These are phyloP conservation scores for Synanceia verrucosa DNA, from an alignment of 2,797 vertebrate genomes.

Conservation along the genomic window DNA sequence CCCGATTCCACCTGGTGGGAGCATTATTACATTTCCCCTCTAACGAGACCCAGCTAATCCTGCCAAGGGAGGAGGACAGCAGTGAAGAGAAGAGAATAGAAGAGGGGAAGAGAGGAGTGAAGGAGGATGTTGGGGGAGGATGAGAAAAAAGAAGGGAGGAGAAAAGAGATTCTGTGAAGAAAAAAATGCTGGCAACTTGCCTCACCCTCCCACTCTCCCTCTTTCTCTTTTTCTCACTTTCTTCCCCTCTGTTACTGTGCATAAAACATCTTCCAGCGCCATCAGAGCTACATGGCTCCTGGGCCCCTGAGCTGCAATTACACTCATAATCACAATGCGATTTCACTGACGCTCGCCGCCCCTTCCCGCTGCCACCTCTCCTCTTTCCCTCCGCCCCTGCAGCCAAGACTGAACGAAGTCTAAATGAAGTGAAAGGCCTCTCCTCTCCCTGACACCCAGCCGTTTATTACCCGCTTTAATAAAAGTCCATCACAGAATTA, in stretches of 20 bases:
- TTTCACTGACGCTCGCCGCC: constrained; percentile 86
- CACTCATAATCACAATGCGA: constrained; percentile 92
- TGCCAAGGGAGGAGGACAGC: constrained; percentile 90
- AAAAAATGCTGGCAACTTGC: constrained; percentile 61
- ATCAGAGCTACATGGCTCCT: constrained; percentile 89
- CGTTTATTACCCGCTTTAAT: constrained; percentile 89
- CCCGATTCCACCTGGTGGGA: constrained; percentile 98
- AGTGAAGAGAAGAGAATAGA: constrained; percentile 54
- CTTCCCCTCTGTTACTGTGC: constrained; percentile 67
- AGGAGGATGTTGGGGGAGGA: constrained; percentile 32
- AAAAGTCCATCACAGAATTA: constrained; percentile 80
- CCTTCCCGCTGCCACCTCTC: constrained; percentile 77
- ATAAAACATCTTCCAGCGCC: constrained; percentile 90
- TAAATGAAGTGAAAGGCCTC: constrained; percentile 93
- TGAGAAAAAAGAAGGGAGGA: constrained; percentile 31
- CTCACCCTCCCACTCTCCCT: constrained; percentile 61
- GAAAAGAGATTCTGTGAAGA: constrained; percentile 37
- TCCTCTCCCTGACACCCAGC: constrained; percentile 81
- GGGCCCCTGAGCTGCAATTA: constrained; percentile 94
- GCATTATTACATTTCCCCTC: constrained; percentile 96
- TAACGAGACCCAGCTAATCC: constrained; percentile 97
- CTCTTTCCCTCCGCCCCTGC: constrained; percentile 70
- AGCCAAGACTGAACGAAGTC: constrained; percentile 86
- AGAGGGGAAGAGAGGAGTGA: constrained; percentile 34
- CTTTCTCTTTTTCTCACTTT: constrained; percentile 55